phyloP scores from a whole-genome alignment of 2,797 vertebrate genomes.

The Euthynnus affinis region DNA sequence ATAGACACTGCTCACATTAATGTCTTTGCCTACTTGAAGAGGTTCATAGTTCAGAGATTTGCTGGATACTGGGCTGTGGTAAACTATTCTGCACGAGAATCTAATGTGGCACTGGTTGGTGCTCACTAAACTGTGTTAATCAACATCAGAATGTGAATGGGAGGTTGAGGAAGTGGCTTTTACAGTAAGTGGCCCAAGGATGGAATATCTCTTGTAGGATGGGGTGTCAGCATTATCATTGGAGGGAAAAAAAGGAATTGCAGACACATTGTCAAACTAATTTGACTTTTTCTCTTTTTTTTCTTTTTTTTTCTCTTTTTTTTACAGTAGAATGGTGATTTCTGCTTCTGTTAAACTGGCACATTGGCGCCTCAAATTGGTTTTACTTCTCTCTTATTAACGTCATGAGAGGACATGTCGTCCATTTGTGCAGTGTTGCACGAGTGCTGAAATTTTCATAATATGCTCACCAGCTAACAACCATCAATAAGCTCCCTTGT shows the following conservation, averaged over 20 bases:
- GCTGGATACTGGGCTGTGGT: neutral
- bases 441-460: neutral
- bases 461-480: slow-evolving; percentile 22
- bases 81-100: slow-evolving; percentile 7
- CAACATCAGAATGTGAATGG: slow-evolving; percentile 7
- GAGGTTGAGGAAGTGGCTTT: slow-evolving; percentile 31
- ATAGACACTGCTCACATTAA: slow-evolving; percentile 9
- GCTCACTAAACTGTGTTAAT: slow-evolving; percentile 44
- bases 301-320: neutral
- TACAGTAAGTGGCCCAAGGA: slow-evolving; percentile 41
- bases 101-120: slow-evolving; percentile 8
- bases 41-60: slow-evolving; percentile 16
- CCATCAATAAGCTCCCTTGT: slow-evolving; percentile 2
- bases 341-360: slow-evolving; percentile 25
- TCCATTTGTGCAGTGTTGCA: slow-evolving; percentile 15
- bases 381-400: slow-evolving; percentile 21
- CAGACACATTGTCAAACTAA: slow-evolving; percentile 43
- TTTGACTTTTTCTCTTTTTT: slow-evolving; percentile 5
- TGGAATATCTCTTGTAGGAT: slow-evolving; percentile 40
- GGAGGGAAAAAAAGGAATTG: slow-evolving; percentile 33
- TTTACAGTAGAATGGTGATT: slow-evolving; percentile 27
- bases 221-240: slow-evolving; percentile 52
- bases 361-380: slow-evolving; percentile 54
- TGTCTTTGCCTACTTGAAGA: slow-evolving; percentile 21
- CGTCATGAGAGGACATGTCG: too few species aligned